Percentiles rank a stretch among this genome's conserved stretches.
phyloP scores from a whole-genome alignment of 2,113 vertebrate species.

The Corythornis madagascariensis region DNA sequence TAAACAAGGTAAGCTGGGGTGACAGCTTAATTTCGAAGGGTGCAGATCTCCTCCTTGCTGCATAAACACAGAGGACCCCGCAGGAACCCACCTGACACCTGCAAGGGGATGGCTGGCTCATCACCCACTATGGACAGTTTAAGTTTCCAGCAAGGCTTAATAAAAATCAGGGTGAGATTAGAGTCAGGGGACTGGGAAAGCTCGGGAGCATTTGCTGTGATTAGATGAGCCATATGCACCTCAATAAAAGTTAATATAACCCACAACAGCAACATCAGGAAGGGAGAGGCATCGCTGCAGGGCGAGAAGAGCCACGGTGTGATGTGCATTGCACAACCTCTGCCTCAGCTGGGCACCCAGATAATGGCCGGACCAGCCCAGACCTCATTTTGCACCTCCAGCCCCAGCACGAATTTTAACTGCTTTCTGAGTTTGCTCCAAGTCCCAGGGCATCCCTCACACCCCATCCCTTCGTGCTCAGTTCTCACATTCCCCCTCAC shows the following conservation, averaged over 20 bases:
- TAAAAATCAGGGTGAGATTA: not conserved
- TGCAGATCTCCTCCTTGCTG: not conserved
- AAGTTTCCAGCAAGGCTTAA: not conserved
- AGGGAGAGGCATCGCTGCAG: not conserved
- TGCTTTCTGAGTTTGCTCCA: too few species aligned
- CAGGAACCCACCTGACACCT: accelerated
- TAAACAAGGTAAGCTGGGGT: accelerated
- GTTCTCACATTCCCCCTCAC: accelerated
- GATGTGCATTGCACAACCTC: not conserved
- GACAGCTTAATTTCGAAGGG: not conserved
- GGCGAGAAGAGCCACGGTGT: not conserved
- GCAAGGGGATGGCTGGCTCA: accelerated
- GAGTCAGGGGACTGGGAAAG: not conserved
- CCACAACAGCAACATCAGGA: not conserved
- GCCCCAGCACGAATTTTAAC: not conserved
- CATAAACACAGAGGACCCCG: accelerated
- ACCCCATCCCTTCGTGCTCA: accelerated
- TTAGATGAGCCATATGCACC: not conserved
- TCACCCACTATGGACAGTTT: accelerated
- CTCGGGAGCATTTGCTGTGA: not conserved
- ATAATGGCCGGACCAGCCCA: accelerated
- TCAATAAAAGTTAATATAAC: not conserved
- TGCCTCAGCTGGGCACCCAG: not conserved
- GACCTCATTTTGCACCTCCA: not conserved
- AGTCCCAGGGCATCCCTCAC: accelerated